These are phyloP conservation scores for Meloe dianella DNA, from an alignment of 2,888 invertebrate species.

Conservation along the genomic window DNA sequence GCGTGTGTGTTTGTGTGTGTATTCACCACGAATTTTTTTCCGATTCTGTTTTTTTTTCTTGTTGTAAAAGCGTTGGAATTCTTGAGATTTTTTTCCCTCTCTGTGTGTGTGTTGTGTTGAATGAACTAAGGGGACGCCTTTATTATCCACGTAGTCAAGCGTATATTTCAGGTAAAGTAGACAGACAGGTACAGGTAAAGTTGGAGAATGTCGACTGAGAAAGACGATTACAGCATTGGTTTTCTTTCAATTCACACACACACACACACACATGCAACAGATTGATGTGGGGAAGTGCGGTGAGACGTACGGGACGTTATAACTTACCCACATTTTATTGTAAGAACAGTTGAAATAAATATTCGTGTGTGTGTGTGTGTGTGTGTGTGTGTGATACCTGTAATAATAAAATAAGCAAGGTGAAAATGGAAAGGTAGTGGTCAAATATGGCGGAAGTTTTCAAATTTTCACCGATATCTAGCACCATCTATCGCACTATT, in stretches of 20 bases:
- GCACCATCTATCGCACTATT: background rate
- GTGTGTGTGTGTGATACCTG: no score
- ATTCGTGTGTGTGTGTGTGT: background rate
- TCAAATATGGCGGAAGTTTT: background rate
- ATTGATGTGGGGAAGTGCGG: background rate
- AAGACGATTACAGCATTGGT: conserved; percentile 4
- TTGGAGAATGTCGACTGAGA: conserved; percentile 5
- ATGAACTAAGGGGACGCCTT: background rate
- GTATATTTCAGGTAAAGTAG: background rate
- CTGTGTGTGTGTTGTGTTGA: background rate
- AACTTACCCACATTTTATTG: background rate
- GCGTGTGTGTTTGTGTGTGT: no score
- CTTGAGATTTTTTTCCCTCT: background rate
- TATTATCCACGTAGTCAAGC: conserved; percentile 3
- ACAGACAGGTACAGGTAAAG: background rate
- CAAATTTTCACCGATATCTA: background rate
- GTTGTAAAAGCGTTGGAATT: background rate
- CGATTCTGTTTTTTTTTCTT: background rate
- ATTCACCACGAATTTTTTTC: no score
- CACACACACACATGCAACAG: no score
- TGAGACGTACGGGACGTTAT: background rate
- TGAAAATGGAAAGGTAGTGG: background rate
- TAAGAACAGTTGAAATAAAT: background rate
- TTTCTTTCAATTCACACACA: background rate
- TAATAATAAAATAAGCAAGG: no score